Evolutionary conservation across 2,888 invertebrate species (phyloP).

Genomic region (Poecilus cupreus): DNA sequence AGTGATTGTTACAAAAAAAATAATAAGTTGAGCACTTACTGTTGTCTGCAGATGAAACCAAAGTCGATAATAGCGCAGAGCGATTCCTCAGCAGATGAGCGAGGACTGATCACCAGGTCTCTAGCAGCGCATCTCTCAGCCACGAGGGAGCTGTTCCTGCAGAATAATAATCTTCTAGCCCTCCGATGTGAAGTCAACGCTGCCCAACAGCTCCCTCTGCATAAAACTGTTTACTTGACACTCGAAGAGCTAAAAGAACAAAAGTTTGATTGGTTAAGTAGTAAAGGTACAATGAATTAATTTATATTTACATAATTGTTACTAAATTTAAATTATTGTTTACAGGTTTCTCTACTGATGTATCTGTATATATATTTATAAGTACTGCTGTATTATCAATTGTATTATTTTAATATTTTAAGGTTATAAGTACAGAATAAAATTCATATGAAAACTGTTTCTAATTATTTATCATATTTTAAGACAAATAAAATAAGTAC

Average conservation of each 20-base stretch:
- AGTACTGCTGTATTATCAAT: no score
- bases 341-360: no score
- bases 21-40: no score
- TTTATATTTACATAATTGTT: neutral
- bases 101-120: slow-evolving; percentile 34
- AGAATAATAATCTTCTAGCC: slow-evolving; percentile 21
- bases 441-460: no score
- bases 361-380: no score
- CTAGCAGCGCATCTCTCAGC: slow-evolving; percentile 31
- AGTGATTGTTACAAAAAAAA: no score
- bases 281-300: neutral
- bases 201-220: slow-evolving; percentile 5
- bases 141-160: slow-evolving; percentile 20
- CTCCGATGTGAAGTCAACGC: slow-evolving; percentile 43
- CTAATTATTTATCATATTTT: no score
- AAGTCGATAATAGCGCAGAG: slow-evolving; percentile 29
- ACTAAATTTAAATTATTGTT: no score
- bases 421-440: neutral
- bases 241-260: slow-evolving; percentile 22
- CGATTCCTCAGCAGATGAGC: slow-evolving; percentile 41
- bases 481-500: no score
- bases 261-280: slow-evolving; percentile 48
- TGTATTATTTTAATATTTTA: neutral
- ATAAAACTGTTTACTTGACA: slow-evolving; percentile 14
- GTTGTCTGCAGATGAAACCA: slow-evolving; percentile 1